Conservation (phyloP, 2,113 vertebrate genomes). For the Siniperca knerii region DNA sequence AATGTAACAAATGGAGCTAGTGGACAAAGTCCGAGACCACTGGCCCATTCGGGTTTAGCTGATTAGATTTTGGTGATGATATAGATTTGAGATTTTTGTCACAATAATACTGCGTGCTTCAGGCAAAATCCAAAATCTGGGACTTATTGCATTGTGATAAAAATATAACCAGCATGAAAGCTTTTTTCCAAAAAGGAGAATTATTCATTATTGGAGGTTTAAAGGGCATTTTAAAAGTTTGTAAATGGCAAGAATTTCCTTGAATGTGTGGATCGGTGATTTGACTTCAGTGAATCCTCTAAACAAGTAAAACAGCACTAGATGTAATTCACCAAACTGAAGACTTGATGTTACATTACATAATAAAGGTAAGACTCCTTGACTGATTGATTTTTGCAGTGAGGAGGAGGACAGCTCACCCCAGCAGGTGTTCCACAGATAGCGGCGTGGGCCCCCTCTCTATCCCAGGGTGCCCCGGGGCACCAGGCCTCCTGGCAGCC, state of each 20-base stretch:
- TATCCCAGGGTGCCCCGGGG: constrained; percentile 71
- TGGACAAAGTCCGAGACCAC: background rate
- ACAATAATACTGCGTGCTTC: background rate
- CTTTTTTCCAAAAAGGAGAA: background rate
- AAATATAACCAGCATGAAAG: too few species aligned
- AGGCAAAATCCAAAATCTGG: background rate
- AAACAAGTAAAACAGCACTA: background rate
- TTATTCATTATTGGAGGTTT: background rate
- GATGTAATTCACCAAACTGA: background rate
- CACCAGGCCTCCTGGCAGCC: constrained; percentile 85
- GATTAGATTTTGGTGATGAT: background rate
- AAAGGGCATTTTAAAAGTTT: background rate
- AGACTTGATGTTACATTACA: background rate
- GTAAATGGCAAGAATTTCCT: background rate
- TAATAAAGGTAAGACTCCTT: background rate
- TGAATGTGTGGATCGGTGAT: background rate
- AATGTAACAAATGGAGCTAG: background rate
- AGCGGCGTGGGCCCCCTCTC: constrained; percentile 71
- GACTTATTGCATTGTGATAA: background rate
- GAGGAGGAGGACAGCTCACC: constrained; percentile 76
- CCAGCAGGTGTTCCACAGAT: constrained; percentile 82
- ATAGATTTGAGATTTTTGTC: background rate
- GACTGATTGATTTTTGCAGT: background rate
- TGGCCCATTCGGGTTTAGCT: background rate
- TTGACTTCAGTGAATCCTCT: background rate